Percentiles rank a stretch among this genome's conserved stretches.
phyloP scores from a whole-genome alignment of 2,888 invertebrate genomes.

The Amiota minor region DNA sequence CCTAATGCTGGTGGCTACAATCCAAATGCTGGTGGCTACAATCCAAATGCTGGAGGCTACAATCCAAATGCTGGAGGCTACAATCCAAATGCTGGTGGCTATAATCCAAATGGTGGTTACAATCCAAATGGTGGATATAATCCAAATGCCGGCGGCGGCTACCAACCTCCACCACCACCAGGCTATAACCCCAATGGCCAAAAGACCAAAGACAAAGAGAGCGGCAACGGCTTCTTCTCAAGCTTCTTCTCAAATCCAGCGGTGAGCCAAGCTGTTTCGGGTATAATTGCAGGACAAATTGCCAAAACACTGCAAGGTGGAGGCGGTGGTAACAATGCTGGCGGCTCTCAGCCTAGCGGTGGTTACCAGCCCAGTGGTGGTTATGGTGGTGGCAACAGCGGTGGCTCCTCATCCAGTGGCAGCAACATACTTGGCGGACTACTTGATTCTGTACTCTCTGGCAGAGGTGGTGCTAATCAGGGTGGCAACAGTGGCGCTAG shows the following conservation, averaged over 20 bases:
- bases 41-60: constrained; percentile 59
- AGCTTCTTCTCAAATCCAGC: constrained; percentile 71
- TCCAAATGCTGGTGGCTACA: constrained; percentile 51
- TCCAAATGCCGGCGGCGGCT: constrained; percentile 46
- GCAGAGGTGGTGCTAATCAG: constrained; percentile 52
- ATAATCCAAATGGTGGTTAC: constrained; percentile 47
- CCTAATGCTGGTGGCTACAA: constrained; percentile 51
- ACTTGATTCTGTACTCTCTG: constrained; percentile 59
- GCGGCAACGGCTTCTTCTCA: constrained; percentile 69
- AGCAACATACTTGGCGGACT: constrained; percentile 65
- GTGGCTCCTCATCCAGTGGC: constrained; percentile 47
- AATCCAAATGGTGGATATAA: constrained; percentile 51
- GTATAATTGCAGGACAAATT: constrained; percentile 72
- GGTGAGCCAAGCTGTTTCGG: constrained; percentile 71
- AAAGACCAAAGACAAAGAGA: constrained; percentile 68
- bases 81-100: constrained; percentile 49
- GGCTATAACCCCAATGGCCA: constrained; percentile 60
- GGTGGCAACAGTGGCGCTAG: constrained; percentile 50
- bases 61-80: constrained; percentile 48
- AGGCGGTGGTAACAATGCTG: constrained; percentile 49
- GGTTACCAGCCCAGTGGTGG: constrained; percentile 60
- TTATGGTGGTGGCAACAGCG: constrained; percentile 51
- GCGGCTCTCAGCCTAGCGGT: constrained; percentile 56
- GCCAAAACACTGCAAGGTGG: constrained; percentile 70
- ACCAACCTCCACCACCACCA: constrained; percentile 63